These are phyloP conservation scores for Anolis carolinensis DNA, from an alignment of 2,113 vertebrate genomes.

Conservation along the genomic window DNA sequence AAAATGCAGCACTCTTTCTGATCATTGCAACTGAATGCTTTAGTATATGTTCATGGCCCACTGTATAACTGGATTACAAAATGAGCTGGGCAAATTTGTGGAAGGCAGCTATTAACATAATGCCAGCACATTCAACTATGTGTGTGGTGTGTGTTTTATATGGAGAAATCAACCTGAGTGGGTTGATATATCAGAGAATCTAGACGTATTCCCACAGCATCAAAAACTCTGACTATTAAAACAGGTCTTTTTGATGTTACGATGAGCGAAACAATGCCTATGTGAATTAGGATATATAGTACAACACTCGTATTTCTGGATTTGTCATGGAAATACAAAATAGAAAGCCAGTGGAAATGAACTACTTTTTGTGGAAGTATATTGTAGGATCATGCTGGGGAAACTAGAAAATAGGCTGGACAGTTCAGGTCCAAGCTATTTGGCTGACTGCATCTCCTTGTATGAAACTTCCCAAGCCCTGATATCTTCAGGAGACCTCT, in stretches of 20 bases:
- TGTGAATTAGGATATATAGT: not conserved
- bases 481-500: no score
- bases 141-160: not conserved
- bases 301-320: no score
- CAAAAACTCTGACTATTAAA: not conserved
- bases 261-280: not conserved
- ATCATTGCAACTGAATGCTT: not conserved
- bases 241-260: not conserved
- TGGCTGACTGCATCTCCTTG: no score
- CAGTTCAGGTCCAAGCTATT: no score
- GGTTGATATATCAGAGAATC: not conserved
- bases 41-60: not conserved
- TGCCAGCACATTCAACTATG: not conserved
- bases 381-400: no score
- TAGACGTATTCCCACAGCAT: not conserved
- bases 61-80: conserved; percentile 6
- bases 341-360: no score
- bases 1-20: not conserved
- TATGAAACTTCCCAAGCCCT: no score
- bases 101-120: not conserved
- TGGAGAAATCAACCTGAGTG: not conserved
- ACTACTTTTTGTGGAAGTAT: no score
- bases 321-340: no score
- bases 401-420: no score
- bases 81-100: not conserved